Evolutionary conservation across 2,797 vertebrate genomes (phyloP).

Genomic region (Sebastes dallii): DNA sequence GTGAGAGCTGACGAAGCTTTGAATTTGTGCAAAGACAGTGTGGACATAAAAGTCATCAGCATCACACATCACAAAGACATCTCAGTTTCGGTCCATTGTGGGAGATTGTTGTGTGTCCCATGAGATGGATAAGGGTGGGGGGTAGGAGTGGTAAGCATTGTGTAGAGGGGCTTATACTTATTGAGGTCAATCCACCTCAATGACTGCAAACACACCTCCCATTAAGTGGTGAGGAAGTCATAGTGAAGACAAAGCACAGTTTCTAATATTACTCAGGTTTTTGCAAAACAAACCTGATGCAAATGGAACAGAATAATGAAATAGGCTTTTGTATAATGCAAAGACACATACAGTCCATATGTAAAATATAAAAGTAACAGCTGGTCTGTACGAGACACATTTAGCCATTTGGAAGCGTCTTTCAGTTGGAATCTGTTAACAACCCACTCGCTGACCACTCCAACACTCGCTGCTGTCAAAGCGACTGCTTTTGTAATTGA

Average conservation of each 20-base stretch:
- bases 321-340: background rate
- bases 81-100: conserved; percentile 1
- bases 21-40: background rate
- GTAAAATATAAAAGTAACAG: background rate
- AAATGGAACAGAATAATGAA: background rate
- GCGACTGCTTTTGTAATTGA: background rate
- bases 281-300: background rate
- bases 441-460: conserved; percentile 3
- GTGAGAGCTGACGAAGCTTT: background rate
- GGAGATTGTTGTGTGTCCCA: conserved; percentile 7
- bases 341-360: background rate
- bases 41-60: background rate
- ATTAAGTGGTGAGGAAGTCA: conserved; percentile 3
- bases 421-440: conserved; percentile 9
- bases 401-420: background rate
- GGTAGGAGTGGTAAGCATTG: background rate
- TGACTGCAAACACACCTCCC: conserved; percentile 47
- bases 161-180: conserved; percentile 37
- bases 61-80: background rate
- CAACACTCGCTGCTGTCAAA: conserved; percentile 31
- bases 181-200: conserved; percentile 64
- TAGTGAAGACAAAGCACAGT: background rate
- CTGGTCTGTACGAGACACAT: background rate
- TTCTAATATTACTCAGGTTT: background rate
- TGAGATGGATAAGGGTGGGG: background rate